Conservation (phyloP, 2,113 vertebrate genomes). For the Gobio gobio region DNA sequence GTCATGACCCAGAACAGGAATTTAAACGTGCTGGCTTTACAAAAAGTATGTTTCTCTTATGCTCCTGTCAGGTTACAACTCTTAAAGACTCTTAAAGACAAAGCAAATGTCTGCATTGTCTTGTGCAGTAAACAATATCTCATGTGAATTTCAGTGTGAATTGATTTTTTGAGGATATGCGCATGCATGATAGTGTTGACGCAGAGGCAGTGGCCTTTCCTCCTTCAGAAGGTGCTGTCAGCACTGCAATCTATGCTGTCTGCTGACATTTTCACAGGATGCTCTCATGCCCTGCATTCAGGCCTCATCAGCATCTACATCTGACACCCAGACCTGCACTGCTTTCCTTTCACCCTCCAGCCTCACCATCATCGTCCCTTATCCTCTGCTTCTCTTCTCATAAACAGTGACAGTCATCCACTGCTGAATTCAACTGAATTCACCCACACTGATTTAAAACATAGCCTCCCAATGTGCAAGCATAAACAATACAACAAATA, state of each 20-base stretch:
- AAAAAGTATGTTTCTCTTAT: background rate
- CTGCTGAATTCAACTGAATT: background rate
- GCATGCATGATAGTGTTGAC: slow-evolving; percentile 45
- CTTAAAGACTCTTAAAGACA: slow-evolving; percentile 13
- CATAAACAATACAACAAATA: background rate
- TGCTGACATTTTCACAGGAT: slow-evolving; percentile 56
- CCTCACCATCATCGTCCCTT: background rate
- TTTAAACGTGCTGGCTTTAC: background rate
- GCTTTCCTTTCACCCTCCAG: background rate
- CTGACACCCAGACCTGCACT: slow-evolving; percentile 29
- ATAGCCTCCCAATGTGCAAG: background rate
- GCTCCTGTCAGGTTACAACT: background rate
- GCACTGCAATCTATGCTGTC: slow-evolving; percentile 52
- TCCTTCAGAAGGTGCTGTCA: slow-evolving; percentile 65
- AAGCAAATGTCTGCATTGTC: background rate
- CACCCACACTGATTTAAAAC: background rate
- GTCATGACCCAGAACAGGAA: background rate
- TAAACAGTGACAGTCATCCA: background rate
- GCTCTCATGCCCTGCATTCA: slow-evolving; percentile 47
- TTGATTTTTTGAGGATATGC: background rate
- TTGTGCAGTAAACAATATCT: background rate
- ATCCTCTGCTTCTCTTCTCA: slow-evolving; percentile 6
- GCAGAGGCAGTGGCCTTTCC: slow-evolving; percentile 63
- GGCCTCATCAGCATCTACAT: slow-evolving; percentile 53
- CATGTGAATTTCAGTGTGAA: background rate